Conservation (phyloP, 2,888 invertebrate genomes). For the Mechanitis messenoides region DNA sequence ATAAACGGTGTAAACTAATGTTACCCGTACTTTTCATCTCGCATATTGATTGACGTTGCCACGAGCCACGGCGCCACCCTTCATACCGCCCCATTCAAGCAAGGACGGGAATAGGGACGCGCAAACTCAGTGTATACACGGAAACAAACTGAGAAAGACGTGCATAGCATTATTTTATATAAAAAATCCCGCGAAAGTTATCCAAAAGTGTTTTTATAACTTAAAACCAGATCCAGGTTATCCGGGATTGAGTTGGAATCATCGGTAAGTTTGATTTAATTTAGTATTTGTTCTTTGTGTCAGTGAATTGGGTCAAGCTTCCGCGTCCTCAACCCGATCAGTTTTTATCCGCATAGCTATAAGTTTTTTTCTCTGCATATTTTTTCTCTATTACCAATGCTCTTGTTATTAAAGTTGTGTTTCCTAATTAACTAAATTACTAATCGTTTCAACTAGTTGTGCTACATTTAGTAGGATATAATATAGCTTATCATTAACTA, state of each 20-base stretch:
- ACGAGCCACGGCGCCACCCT: constrained; percentile 69
- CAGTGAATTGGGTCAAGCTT: constrained; percentile 65
- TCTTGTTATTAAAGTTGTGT: not conserved
- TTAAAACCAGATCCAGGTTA: constrained; percentile 41
- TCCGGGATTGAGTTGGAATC: constrained; percentile 60
- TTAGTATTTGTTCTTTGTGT: constrained; percentile 21
- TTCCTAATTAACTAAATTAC: not conserved
- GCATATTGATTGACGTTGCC: constrained; percentile 73
- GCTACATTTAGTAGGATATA: not conserved
- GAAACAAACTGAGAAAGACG: constrained; percentile 55
- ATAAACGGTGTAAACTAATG: constrained; percentile 21
- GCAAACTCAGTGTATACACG: constrained; percentile 65
- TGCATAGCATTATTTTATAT: constrained; percentile 34
- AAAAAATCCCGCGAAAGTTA: constrained; percentile 48
- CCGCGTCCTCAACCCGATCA: constrained; percentile 61
- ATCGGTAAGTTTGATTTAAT: constrained; percentile 55
- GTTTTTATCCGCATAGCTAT: constrained; percentile 30
- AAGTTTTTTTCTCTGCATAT: constrained; percentile 21
- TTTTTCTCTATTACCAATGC: not conserved
- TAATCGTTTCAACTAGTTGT: constrained; percentile 1
- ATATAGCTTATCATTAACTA: not conserved
- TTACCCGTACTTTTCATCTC: constrained; percentile 62
- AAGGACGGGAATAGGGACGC: constrained; percentile 75
- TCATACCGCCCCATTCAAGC: constrained; percentile 67
- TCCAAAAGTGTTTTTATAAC: constrained; percentile 37